A percentile compares a stretch with the other conserved stretches of the same genome.
These are phyloP conservation scores for Nasonia oneida DNA, from an alignment of 2,888 invertebrate species.

Conservation along the genomic window DNA sequence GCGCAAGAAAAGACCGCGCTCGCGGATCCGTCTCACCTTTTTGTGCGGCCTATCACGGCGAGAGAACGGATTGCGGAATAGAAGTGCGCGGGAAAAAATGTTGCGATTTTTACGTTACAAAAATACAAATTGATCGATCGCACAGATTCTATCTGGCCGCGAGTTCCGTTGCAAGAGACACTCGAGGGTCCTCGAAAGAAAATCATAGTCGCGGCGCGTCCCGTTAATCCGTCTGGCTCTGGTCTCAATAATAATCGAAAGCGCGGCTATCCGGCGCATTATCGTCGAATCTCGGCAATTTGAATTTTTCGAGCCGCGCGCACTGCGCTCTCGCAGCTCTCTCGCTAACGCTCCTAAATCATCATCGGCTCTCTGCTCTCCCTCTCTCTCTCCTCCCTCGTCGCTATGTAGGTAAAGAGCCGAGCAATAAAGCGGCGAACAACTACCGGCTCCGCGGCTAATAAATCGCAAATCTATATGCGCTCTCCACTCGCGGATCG, in stretches of 20 bases:
- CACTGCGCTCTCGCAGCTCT: neutral
- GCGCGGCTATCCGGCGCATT: neutral
- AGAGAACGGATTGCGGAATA: too few species aligned
- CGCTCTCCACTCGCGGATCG: neutral
- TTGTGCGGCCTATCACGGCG: neutral
- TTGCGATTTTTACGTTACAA: too few species aligned
- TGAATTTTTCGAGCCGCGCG: constrained; percentile 31
- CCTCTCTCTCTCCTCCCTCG: neutral
- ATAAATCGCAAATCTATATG: constrained; percentile 44
- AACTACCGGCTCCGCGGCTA: constrained; percentile 21
- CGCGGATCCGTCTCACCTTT: neutral
- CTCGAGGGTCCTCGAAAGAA: neutral
- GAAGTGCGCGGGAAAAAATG: too few species aligned
- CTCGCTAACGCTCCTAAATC: constrained; percentile 25
- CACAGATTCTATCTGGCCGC: neutral
- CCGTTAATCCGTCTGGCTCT: constrained; percentile 1
- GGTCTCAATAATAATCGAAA: constrained; percentile 24
- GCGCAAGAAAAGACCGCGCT: neutral
- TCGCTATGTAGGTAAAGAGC: constrained; percentile 9
- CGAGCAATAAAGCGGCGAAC: constrained; percentile 17
- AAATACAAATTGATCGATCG: too few species aligned
- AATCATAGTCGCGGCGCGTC: neutral
- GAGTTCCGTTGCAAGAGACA: neutral
- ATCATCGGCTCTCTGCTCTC: neutral
- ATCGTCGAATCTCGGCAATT: constrained; percentile 36